phyloP scores from a whole-genome alignment of 2,888 invertebrate species.

The Myathropa florea region DNA sequence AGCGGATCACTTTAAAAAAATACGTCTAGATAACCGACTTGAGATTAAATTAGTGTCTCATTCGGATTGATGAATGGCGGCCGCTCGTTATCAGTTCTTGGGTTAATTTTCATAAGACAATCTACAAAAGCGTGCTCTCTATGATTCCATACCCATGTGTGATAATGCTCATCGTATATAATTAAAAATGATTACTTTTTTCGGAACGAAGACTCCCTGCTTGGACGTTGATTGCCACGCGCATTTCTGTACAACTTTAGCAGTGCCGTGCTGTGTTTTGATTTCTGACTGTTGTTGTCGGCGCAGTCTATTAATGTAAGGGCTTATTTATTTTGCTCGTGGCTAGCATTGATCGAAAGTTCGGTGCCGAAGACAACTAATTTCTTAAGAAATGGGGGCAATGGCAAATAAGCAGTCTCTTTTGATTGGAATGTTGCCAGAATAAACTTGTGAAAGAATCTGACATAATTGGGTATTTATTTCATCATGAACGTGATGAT shows the following conservation, averaged over 20 bases:
- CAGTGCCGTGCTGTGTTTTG: background rate
- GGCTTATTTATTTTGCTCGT: background rate
- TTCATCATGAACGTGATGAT: background rate
- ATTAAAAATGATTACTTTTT: background rate
- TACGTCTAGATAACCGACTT: background rate
- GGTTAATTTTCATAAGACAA: background rate
- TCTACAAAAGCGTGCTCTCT: background rate
- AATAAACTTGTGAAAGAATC: background rate
- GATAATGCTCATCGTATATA: background rate
- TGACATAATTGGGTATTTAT: background rate
- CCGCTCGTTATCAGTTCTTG: background rate
- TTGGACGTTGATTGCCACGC: background rate
- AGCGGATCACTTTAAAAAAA: background rate
- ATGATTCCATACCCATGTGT: background rate
- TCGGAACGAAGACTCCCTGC: background rate
- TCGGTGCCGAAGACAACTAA: background rate
- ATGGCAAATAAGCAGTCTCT: background rate
- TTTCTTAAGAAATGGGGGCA: background rate
- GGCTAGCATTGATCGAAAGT: background rate
- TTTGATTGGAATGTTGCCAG: background rate
- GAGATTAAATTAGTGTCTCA: background rate
- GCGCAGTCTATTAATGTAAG: background rate
- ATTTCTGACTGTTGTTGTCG: background rate
- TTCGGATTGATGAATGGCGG: background rate
- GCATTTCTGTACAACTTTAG: background rate